These are phyloP conservation scores for Gavialis gangeticus DNA, from an alignment of 2,113 vertebrate genomes.

Conservation along the genomic window DNA sequence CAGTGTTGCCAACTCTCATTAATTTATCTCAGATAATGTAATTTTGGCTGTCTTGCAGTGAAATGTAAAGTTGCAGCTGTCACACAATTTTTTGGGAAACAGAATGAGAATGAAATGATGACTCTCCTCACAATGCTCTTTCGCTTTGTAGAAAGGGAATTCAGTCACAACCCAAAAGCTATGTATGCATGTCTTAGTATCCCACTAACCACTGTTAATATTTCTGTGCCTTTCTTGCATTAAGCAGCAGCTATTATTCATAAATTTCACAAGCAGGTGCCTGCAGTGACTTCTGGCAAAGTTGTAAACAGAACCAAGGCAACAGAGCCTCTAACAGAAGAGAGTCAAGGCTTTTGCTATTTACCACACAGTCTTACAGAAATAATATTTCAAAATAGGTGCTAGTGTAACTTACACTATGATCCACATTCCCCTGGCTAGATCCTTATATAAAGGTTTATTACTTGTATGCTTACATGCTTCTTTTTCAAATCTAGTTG, in stretches of 20 bases:
- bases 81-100: constrained; percentile 61
- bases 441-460: neutral
- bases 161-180: constrained; percentile 55
- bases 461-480: neutral
- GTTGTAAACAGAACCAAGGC: neutral
- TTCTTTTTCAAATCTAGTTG: too few species aligned
- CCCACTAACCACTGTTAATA: constrained; percentile 71
- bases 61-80: constrained; percentile 55
- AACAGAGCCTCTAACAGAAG: neutral
- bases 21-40: constrained; percentile 51
- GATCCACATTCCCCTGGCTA: neutral
- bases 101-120: constrained; percentile 50
- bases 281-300: neutral
- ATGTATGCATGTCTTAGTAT: constrained; percentile 70
- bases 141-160: constrained; percentile 29
- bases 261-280: neutral
- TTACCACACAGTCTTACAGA: neutral
- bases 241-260: constrained; percentile 17
- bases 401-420: neutral
- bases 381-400: neutral
- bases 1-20: constrained; percentile 53
- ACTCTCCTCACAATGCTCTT: constrained; percentile 32
- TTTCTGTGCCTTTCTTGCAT: constrained; percentile 51
- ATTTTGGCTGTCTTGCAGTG: constrained; percentile 31
- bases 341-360: neutral